phyloP scores from a whole-genome alignment of 1,140 invertebrate species.

The Mizuhopecten yessoensis region DNA sequence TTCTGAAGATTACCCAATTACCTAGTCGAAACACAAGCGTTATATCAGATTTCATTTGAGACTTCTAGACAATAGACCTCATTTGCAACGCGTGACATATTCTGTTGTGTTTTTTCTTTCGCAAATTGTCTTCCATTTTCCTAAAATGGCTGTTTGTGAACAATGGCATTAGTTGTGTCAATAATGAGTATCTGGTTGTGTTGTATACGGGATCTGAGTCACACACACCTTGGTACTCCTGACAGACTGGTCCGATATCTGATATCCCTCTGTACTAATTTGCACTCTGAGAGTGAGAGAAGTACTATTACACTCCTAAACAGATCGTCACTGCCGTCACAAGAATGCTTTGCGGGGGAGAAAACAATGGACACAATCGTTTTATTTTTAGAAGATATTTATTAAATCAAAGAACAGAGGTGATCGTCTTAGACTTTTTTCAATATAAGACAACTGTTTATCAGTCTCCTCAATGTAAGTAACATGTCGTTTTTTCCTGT shows the following conservation, averaged over 20 bases:
- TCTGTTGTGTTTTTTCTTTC: slow-evolving; percentile 5
- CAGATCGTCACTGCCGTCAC: neutral
- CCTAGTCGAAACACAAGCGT: neutral
- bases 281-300: neutral
- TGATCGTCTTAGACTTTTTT: no score
- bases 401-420: neutral
- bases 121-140: slow-evolving; percentile 25
- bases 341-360: neutral
- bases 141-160: slow-evolving; percentile 9
- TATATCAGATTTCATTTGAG: neutral
- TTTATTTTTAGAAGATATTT: neutral
- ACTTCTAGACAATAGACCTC: neutral
- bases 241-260: neutral
- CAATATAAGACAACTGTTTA: no score
- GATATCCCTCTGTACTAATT: slow-evolving; percentile 14
- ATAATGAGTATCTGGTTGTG: slow-evolving; percentile 19
- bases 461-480: no score
- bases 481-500: no score
- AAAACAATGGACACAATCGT: neutral
- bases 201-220: neutral
- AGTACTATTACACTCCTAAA: neutral
- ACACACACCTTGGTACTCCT: neutral
- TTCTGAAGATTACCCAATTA: neutral
- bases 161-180: neutral
- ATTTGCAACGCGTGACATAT: slow-evolving; percentile 16